A percentile compares a stretch with the other conserved stretches of the same genome.
Evolutionary conservation across 2,888 invertebrate genomes (phyloP).

Genomic region (Stegophylla sp.): DNA sequence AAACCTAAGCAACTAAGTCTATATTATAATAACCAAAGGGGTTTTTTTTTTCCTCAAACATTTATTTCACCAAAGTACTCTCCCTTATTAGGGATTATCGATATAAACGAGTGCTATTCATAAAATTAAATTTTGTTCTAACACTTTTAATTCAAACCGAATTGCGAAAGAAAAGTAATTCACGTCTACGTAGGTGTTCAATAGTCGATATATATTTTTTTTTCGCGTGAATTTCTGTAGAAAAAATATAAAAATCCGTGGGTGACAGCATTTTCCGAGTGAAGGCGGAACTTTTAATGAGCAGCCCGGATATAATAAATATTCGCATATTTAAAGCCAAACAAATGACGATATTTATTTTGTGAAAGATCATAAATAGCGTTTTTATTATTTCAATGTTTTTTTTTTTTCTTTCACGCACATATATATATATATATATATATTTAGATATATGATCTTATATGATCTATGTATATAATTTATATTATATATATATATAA

Average conservation of each 20-base stretch:
- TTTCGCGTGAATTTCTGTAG: background rate
- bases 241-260: background rate
- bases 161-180: background rate
- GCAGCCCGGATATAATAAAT: conserved; percentile 21
- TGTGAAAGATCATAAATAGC: conserved; percentile 37
- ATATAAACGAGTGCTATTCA: too few relatives aligned
- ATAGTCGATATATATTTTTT: background rate
- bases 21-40: too few relatives aligned
- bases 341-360: conserved; percentile 46
- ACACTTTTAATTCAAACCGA: too few relatives aligned
- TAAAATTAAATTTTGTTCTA: too few relatives aligned
- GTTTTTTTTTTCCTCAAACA: too few relatives aligned
- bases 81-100: too few relatives aligned
- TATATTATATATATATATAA: background rate
- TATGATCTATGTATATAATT: background rate
- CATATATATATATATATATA: background rate
- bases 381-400: conserved; percentile 39
- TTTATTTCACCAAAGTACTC: too few relatives aligned
- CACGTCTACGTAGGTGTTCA: background rate
- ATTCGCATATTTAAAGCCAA: conserved; percentile 36
- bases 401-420: background rate
- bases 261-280: conserved; percentile 7
- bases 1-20: too few relatives aligned
- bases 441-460: background rate
- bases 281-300: conserved; percentile 15